Percentiles rank a stretch among this genome's conserved stretches.
Evolutionary conservation across 2,113 vertebrate species (phyloP).

Genomic region (Sphyrna mokarran): DNA sequence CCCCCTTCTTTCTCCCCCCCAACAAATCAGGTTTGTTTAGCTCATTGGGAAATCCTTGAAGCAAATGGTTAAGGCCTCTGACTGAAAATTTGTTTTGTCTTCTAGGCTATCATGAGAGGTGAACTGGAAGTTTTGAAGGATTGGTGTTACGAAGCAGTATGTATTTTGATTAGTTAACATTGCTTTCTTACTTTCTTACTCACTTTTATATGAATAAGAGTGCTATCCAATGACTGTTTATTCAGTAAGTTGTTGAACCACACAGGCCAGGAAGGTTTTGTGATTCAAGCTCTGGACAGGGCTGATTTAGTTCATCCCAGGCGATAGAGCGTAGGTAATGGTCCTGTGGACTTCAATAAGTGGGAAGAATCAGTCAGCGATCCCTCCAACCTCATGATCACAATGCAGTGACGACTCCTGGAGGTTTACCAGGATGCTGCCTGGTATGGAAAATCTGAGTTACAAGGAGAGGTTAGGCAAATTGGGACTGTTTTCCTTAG

Average conservation of each 20-base stretch:
- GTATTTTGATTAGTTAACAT: constrained; percentile 43
- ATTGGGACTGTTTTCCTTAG: too few species aligned
- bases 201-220: too few species aligned
- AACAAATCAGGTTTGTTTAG: background rate
- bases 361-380: background rate
- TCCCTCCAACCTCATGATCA: background rate
- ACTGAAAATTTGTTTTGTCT: constrained; percentile 18
- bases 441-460: too few species aligned
- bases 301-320: background rate
- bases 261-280: background rate
- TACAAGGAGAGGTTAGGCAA: too few species aligned
- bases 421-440: too few species aligned
- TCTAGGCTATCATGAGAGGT: constrained; percentile 83
- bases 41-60: background rate
- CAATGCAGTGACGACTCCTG: too few species aligned
- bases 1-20: too few species aligned
- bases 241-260: background rate
- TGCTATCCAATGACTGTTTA: background rate
- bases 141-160: constrained; percentile 96
- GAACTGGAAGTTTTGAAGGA: constrained; percentile 94
- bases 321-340: background rate
- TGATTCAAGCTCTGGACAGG: background rate
- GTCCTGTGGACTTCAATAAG: background rate
- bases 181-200: too few species aligned
- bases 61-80: background rate